phyloP scores from a whole-genome alignment of 2,888 invertebrate species.

The Aphidius colemani region DNA sequence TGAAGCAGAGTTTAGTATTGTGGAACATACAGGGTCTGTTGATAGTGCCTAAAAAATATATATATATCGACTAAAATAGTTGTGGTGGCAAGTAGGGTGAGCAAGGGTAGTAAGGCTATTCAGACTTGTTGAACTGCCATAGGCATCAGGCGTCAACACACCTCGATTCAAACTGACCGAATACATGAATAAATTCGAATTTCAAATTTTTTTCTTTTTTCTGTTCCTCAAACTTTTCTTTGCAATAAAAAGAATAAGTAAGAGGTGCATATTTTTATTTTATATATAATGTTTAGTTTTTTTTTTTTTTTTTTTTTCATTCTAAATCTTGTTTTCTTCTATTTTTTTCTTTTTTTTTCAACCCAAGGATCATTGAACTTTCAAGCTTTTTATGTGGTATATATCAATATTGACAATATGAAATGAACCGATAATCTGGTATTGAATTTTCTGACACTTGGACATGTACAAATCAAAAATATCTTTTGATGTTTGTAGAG shows the following conservation, averaged over 20 bases:
- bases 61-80: too few relatives aligned
- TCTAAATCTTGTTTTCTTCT: too few relatives aligned
- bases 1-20: conserved; percentile 10
- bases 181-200: conserved; percentile 23
- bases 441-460: too few relatives aligned
- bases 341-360: too few relatives aligned
- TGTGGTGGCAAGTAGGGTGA: neutral
- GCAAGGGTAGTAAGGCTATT: conserved; percentile 16
- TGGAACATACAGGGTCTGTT: conserved; percentile 1
- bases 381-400: too few relatives aligned
- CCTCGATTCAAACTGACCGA: conserved; percentile 16
- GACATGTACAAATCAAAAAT: too few relatives aligned
- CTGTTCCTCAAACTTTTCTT: neutral
- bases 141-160: conserved; percentile 11
- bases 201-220: conserved; percentile 6
- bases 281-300: too few relatives aligned
- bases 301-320: too few relatives aligned
- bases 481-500: too few relatives aligned
- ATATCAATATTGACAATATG: conserved; percentile 4
- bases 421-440: conserved; percentile 2
- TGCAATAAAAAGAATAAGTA: conserved; percentile 6
- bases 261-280: neutral
- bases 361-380: too few relatives aligned
- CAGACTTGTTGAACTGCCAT: conserved; percentile 17
- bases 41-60: neutral